phyloP scores from a whole-genome alignment of 2,797 vertebrate genomes.

The Pelodytes ibericus region DNA sequence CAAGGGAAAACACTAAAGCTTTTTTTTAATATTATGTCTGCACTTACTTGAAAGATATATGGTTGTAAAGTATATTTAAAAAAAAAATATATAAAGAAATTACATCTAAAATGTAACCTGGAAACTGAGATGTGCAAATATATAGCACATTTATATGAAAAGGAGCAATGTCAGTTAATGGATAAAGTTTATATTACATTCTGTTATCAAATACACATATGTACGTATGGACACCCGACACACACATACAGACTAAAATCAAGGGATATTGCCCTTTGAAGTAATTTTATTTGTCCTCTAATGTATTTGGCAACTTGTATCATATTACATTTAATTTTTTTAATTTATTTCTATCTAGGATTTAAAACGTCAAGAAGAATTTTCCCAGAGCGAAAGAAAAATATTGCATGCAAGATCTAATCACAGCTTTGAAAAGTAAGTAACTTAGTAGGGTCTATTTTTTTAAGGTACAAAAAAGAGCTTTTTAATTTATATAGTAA shows the following conservation, averaged over 20 bases:
- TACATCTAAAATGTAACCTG: too few species aligned
- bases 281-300: not conserved
- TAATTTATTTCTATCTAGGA: constrained; percentile 52
- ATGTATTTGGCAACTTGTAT: not conserved
- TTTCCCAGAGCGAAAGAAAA: constrained; percentile 61
- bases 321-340: not conserved
- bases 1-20: constrained; percentile 63
- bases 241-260: too few species aligned
- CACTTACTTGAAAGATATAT: not conserved
- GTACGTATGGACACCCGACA: too few species aligned
- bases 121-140: constrained; percentile 1
- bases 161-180: too few species aligned
- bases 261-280: not conserved
- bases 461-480: not conserved
- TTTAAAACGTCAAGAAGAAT: constrained; percentile 60
- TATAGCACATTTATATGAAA: not conserved
- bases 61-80: too few species aligned
- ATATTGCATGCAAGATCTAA: constrained; percentile 67
- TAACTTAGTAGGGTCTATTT: constrained; percentile 48
- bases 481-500: not conserved
- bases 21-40: not conserved
- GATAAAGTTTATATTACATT: too few species aligned
- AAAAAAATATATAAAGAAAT: too few species aligned
- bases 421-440: constrained; percentile 74
- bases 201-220: too few species aligned